A percentile compares a stretch with the other conserved stretches of the same genome.
These are phyloP conservation scores for Dryomyza anilis DNA, from an alignment of 2,888 invertebrate species.

Conservation along the genomic window DNA sequence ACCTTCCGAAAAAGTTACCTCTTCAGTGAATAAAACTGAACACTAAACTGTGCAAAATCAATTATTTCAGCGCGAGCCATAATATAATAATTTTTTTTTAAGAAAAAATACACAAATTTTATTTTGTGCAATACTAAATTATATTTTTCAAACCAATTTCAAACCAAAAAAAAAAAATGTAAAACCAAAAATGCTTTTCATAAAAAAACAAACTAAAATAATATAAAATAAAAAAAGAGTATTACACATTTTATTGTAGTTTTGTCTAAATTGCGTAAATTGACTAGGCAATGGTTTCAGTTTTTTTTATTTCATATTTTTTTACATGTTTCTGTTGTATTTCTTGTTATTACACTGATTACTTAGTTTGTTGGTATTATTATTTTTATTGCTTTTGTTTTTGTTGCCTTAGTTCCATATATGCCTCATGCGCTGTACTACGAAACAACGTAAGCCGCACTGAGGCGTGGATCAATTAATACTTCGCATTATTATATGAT, in stretches of 20 bases:
- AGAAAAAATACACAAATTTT: too few species aligned
- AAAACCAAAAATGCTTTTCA: too few species aligned
- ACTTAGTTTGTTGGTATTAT: slow-evolving; percentile 31
- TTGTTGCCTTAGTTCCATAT: slow-evolving; percentile 17
- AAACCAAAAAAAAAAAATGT: too few species aligned
- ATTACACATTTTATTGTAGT: slow-evolving; percentile 23
- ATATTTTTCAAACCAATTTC: too few species aligned
- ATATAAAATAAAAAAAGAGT: neutral
- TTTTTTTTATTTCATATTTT: neutral
- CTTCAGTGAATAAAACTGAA: too few species aligned
- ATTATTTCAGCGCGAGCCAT: too few species aligned
- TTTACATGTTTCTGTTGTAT: neutral
- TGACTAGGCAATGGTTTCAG: slow-evolving; percentile 37
- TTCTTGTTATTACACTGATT: neutral
- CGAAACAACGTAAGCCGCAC: slow-evolving; percentile 35
- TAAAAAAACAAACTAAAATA: too few species aligned
- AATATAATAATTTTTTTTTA: too few species aligned
- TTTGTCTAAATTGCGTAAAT: slow-evolving; percentile 49
- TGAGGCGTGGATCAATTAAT: slow-evolving; percentile 41
- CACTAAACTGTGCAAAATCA: too few species aligned
- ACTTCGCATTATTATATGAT: slow-evolving; percentile 11
- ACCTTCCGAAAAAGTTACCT: too few species aligned
- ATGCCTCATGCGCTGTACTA: neutral
- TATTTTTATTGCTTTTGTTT: slow-evolving; percentile 23
- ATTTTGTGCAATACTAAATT: too few species aligned